A percentile compares a stretch with the other conserved stretches of the same genome.
Evolutionary conservation across 1,140 invertebrate species (phyloP).

Genomic region (Plectus sambesii): DNA sequence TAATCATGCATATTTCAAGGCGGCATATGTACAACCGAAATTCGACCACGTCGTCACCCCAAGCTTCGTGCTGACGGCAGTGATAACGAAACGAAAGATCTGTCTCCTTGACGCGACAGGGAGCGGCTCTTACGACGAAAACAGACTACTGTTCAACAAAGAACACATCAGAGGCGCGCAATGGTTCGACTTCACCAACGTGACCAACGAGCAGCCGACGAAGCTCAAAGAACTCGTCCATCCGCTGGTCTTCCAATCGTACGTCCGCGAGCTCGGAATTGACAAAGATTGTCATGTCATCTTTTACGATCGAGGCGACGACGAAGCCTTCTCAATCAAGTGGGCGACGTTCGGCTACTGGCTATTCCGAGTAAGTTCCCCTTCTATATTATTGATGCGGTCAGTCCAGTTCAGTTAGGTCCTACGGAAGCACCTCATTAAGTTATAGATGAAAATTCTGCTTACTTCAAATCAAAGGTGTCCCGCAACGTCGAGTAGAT

Average conservation of each 20-base stretch:
- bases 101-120: conserved; percentile 23
- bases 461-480: too few species aligned
- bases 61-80: conserved; percentile 20
- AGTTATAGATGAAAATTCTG: too few species aligned
- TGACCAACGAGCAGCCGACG: conserved; percentile 34
- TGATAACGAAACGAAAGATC: conserved; percentile 27
- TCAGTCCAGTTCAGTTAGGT: too few species aligned
- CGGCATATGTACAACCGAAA: too few species aligned
- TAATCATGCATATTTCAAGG: too few species aligned
- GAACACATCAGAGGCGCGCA: conserved; percentile 27
- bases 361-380: conserved; percentile 41
- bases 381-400: too few species aligned
- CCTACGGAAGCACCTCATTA: too few species aligned
- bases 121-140: conserved; percentile 11
- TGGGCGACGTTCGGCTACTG: conserved; percentile 41
- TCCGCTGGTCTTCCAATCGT: conserved; percentile 43
- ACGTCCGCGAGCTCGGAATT: conserved; percentile 36
- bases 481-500: too few species aligned
- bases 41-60: conserved; percentile 21
- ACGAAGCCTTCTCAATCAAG: too few species aligned
- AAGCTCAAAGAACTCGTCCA: conserved; percentile 35
- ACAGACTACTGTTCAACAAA: conserved; percentile 8
- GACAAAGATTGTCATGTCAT: conserved; percentile 38
- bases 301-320: conserved; percentile 37
- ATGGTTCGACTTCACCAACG: conserved; percentile 33